A percentile compares a stretch with the other conserved stretches of the same genome.
Evolutionary conservation across 2,797 vertebrate genomes (phyloP).

Genomic region (Spheniscus humboldti): DNA sequence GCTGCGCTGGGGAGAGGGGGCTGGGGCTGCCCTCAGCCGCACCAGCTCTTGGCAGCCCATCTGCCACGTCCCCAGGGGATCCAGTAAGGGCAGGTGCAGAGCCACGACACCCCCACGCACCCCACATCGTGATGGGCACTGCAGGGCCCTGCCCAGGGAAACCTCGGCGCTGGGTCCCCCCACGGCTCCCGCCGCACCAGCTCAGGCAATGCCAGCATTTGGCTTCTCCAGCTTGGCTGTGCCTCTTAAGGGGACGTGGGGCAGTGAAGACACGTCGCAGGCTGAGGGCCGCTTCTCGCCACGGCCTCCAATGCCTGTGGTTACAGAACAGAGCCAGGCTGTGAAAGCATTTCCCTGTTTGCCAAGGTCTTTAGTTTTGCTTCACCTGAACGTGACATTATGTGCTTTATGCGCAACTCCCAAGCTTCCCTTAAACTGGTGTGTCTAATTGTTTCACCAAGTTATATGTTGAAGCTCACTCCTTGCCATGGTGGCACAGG

Average conservation of each 20-base stretch:
- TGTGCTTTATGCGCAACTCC: not conserved
- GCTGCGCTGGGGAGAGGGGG: not conserved
- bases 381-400: not conserved
- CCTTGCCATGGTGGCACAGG: not conserved
- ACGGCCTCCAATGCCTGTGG: fast-evolving
- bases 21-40: fast-evolving
- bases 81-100: fast-evolving
- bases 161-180: not conserved
- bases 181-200: fast-evolving
- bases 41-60: not conserved
- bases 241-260: fast-evolving
- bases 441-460: not conserved
- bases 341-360: not conserved
- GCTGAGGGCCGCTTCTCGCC: fast-evolving
- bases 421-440: not conserved
- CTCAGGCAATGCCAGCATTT: fast-evolving
- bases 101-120: fast-evolving
- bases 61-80: fast-evolving
- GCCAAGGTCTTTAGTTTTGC: not conserved
- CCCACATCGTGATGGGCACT: fast-evolving
- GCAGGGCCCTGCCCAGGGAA: not conserved
- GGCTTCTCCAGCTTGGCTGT: not conserved
- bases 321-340: not conserved
- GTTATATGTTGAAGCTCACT: fast-evolving
- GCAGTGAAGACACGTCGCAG: not conserved